Evolutionary conservation across 2,888 invertebrate genomes (phyloP).

Genomic region (Leptarthrus brevirostris): DNA sequence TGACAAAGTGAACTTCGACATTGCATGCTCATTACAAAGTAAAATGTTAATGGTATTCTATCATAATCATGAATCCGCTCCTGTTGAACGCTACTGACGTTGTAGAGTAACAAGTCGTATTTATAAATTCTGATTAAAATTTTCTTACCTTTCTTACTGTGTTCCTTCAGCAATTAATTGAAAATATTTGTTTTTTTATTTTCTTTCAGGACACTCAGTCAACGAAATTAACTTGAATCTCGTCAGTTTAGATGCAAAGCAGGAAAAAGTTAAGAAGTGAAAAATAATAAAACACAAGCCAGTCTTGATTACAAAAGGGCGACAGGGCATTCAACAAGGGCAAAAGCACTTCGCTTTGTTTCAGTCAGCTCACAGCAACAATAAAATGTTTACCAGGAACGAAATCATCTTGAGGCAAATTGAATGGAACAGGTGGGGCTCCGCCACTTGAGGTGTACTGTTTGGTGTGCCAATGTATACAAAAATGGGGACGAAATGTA

Average conservation of each 20-base stretch:
- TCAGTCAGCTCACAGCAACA: conserved; percentile 45
- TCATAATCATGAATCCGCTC: conserved; percentile 37
- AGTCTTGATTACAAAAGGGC: conserved; percentile 30
- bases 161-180: conserved; percentile 15
- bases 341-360: conserved; percentile 48
- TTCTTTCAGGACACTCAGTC: conserved; percentile 1
- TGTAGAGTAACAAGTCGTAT: neutral
- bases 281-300: conserved; percentile 5
- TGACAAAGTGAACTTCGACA: no score
- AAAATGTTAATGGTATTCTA: conserved; percentile 22
- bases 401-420: conserved; percentile 45
- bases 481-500: conserved; percentile 43
- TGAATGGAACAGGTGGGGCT: conserved; percentile 47
- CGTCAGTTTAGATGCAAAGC: neutral
- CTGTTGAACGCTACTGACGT: conserved; percentile 24
- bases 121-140: conserved; percentile 31
- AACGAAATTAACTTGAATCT: conserved; percentile 14
- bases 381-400: conserved; percentile 52
- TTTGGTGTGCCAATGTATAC: conserved; percentile 27
- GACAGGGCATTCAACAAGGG: no score
- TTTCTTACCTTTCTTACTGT: conserved; percentile 2
- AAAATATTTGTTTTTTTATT: conserved; percentile 17
- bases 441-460: conserved; percentile 18
- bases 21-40: conserved; percentile 32
- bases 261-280: neutral